Evolutionary conservation across 2,888 invertebrate species (phyloP).

Genomic region (Epinotia ramella): DNA sequence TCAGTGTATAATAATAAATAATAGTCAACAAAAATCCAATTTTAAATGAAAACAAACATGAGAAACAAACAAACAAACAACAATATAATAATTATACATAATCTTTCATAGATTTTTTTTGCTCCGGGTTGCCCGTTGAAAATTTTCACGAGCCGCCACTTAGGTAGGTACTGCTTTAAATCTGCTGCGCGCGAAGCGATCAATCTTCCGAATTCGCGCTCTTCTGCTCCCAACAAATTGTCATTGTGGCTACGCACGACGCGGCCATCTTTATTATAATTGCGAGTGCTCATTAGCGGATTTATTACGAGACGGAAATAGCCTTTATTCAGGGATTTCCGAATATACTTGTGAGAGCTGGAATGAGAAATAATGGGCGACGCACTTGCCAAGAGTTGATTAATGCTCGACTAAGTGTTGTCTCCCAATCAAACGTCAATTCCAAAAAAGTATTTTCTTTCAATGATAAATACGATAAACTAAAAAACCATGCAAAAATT

Average conservation of each 20-base stretch:
- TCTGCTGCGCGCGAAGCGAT: conserved; percentile 53
- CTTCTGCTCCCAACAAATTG: conserved; percentile 59
- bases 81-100: too few relatives aligned
- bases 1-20: too few relatives aligned
- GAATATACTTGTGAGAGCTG: conserved; percentile 30
- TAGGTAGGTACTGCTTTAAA: conserved; percentile 19
- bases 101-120: too few relatives aligned
- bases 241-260: conserved; percentile 57
- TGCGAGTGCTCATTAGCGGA: conserved; percentile 59
- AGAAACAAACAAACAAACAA: too few relatives aligned
- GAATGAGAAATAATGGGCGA: conserved; percentile 37
- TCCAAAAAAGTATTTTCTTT: too few relatives aligned
- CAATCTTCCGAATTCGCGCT: conserved; percentile 62
- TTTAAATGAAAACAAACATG: too few relatives aligned
- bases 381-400: conserved; percentile 19
- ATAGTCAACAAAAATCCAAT: too few relatives aligned
- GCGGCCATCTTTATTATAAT: conserved; percentile 59
- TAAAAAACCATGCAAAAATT: background rate
- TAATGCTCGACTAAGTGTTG: background rate
- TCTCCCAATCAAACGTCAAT: too few relatives aligned
- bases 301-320: conserved; percentile 53
- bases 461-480: too few relatives aligned
- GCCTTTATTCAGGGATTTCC: conserved; percentile 45
- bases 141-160: too few relatives aligned
- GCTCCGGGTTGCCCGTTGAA: too few relatives aligned